Evolutionary conservation across 35 echinoderm and acorn worm species (phyloP), one percentile per base, ranked within the genome.

Genomic region (Apostichopus parvimensis): DNA sequence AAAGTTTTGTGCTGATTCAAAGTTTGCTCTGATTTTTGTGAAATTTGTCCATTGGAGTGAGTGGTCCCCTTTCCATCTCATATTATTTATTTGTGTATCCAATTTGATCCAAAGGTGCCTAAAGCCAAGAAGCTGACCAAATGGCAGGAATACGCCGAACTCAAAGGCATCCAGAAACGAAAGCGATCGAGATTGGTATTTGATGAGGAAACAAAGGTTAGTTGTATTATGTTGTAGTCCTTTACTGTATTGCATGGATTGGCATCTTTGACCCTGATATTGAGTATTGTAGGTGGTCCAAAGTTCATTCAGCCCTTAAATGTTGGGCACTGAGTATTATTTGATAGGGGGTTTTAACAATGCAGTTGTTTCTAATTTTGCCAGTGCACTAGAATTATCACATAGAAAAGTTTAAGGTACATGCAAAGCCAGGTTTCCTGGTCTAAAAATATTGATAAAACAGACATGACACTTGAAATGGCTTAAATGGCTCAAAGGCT

Each of bases 161-260:
- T 92, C 54, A 98, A 98, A 87, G 94, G 96, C 20, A 98, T 98
- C 53, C 89, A 95, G 24, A 98, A 98, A 21, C 95, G 89, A 21
- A 98, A 95, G 77, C 95, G 92, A 92, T 56, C 57, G 6, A 61
- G 90, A 4, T 92, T 92, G 92, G 96, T 98, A 6, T 98, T 94
- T 92, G 92, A 93, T 87, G 96, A 98, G 18, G 96, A 98, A 92
- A 25, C 92, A 60, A 61, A 98, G 94, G 96, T 98, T 79, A 45
- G 89, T 28, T 77, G 6, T 8, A 1, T 14, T 13, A 77, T 0
- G 20, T 24, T 9, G 75, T 77, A 77, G 7, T 18, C 75, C 8
- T n/a, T 77, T 17, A 77, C 0, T 8, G 7, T n/a, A 77, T 18
- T 8, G 7, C 75, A 77, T 22, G 75, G 7, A 24, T 77, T 77